These are phyloP conservation scores for Cettia cetti DNA, from an alignment of 2,113 vertebrate genomes.

Conservation along the genomic window DNA sequence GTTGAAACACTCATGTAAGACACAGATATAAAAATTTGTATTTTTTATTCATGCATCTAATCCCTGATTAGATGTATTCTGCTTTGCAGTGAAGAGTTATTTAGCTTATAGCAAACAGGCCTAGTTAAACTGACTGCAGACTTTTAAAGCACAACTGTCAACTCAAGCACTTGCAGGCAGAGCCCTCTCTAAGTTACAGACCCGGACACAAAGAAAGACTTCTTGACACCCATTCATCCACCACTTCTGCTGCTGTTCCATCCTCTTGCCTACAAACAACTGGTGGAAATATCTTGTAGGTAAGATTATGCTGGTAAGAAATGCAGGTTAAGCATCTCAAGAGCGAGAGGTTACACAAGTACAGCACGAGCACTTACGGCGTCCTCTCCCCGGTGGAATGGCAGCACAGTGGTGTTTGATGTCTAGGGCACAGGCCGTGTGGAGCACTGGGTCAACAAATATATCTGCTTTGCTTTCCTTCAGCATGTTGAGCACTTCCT, in stretches of 20 bases:
- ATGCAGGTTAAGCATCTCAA: background rate
- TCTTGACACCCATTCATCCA: background rate
- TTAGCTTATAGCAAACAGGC: background rate
- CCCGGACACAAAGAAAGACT: background rate
- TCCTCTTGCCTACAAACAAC: background rate
- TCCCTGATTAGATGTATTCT: background rate
- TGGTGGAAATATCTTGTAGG: background rate
- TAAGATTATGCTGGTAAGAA: background rate
- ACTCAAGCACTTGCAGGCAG: background rate
- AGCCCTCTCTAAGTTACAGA: background rate
- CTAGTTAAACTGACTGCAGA: background rate
- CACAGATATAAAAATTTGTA: background rate
- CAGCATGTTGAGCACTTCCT: slow-evolving; percentile 98
- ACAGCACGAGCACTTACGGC: slow-evolving; percentile 80
- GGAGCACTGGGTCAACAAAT: slow-evolving; percentile 96
- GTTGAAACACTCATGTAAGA: background rate
- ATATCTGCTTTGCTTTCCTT: slow-evolving; percentile 99
- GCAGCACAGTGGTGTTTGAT: slow-evolving; percentile 98
- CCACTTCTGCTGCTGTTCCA: background rate
- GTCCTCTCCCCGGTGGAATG: slow-evolving; percentile 90
- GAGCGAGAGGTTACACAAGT: background rate
- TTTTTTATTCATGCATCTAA: background rate
- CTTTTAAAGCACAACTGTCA: background rate
- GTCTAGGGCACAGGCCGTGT: slow-evolving; percentile 95
- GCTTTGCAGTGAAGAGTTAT: background rate